Evolutionary conservation across 2,113 vertebrate genomes (phyloP).

Genomic region (Orthochromis malagaraziensis): DNA sequence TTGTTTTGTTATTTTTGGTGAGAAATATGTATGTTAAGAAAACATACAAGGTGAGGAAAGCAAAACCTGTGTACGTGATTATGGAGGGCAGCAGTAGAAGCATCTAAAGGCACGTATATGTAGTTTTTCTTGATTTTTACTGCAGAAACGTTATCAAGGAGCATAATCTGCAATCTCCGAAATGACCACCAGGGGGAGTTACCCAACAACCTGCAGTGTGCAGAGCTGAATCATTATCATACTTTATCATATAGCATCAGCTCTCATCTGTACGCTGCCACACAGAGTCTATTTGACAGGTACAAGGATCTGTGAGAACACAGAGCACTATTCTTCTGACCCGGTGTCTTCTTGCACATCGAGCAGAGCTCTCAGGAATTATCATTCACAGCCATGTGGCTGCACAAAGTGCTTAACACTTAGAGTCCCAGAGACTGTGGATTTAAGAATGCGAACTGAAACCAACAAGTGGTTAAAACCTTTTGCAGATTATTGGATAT

Average conservation of each 20-base stretch:
- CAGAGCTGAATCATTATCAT: neutral
- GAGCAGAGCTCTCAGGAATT: neutral
- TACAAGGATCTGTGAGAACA: neutral
- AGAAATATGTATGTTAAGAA: neutral
- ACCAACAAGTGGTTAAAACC: neutral
- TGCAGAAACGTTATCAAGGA: neutral
- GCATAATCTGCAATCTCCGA: neutral
- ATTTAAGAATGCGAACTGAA: neutral
- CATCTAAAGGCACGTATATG: neutral
- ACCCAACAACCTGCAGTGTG: neutral
- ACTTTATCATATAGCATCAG: neutral
- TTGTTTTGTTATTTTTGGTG: neutral
- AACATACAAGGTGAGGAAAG: neutral
- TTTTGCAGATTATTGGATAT: neutral
- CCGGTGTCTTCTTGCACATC: neutral
- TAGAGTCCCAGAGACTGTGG: neutral
- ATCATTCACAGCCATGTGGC: neutral
- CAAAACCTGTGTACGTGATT: neutral
- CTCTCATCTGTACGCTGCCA: neutral
- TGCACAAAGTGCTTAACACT: neutral
- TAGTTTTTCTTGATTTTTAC: neutral
- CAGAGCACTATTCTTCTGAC: neutral
- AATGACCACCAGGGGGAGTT: constrained; percentile 33
- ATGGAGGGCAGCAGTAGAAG: neutral
- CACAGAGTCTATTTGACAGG: neutral